These are phyloP conservation scores for Armadillidium nasatum DNA, from an alignment of 1,140 invertebrate species.

Conservation along the genomic window DNA sequence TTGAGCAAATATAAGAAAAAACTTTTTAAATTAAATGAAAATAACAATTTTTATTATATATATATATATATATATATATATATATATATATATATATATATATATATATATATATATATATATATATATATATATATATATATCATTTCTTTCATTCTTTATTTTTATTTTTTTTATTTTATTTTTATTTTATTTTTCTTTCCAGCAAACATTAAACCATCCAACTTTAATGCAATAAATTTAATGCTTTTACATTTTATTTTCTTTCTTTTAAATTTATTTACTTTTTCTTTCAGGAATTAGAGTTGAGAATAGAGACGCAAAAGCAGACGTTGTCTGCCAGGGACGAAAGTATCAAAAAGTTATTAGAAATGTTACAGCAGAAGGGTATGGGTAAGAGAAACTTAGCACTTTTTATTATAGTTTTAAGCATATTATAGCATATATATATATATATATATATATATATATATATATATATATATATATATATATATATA, in stretches of 20 bases:
- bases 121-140: too few relatives aligned
- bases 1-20: too few relatives aligned
- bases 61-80: too few relatives aligned
- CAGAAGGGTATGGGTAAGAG: constrained; percentile 89
- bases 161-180: too few relatives aligned
- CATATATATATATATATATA: not conserved
- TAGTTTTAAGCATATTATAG: not conserved
- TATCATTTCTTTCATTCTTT: too few relatives aligned
- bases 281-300: constrained; percentile 61
- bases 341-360: constrained; percentile 96
- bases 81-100: too few relatives aligned
- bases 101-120: too few relatives aligned
- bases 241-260: not conserved
- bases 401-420: not conserved
- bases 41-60: too few relatives aligned
- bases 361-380: constrained; percentile 95
- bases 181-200: too few relatives aligned
- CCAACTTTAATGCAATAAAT: too few relatives aligned
- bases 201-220: too few relatives aligned
- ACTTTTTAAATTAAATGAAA: too few relatives aligned
- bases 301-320: constrained; percentile 93
- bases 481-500: constrained; percentile 12
- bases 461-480: constrained; percentile 9
- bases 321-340: constrained; percentile 95
- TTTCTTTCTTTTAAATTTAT: not conserved